Conservation (phyloP, 2,888 invertebrate species). For the Alloscopus bannaensis region DNA sequence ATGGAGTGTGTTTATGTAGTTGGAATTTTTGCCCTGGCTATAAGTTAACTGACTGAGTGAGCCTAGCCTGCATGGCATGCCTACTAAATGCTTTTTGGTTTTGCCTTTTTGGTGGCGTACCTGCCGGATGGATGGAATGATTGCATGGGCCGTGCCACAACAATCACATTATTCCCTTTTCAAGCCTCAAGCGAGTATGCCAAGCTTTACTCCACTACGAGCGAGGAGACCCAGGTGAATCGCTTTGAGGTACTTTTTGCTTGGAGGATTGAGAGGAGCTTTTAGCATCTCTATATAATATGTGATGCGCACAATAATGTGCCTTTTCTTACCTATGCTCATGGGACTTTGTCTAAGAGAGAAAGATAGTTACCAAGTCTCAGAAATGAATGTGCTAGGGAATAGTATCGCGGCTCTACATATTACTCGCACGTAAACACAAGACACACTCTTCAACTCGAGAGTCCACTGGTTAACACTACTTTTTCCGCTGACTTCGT, state of each 20-base stretch:
- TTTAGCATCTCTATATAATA: conserved; percentile 58
- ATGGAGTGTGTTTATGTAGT: conserved; percentile 25
- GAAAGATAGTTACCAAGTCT: conserved; percentile 44
- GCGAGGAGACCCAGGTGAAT: conserved; percentile 57
- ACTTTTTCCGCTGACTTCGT: conserved; percentile 3
- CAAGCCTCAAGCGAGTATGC: conserved; percentile 31
- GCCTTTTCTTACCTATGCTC: conserved; percentile 29
- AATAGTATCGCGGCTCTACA: too few species aligned
- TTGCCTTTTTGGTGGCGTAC: conserved; percentile 36
- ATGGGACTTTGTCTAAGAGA: conserved; percentile 52
- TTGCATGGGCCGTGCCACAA: conserved; percentile 51
- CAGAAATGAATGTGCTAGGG: too few species aligned
- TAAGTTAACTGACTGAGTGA: neutral
- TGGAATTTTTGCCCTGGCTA: conserved; percentile 35
- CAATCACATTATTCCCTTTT: conserved; percentile 45
- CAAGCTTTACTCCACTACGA: conserved; percentile 47
- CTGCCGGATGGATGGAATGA: conserved; percentile 48
- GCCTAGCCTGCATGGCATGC: conserved; percentile 34
- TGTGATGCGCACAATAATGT: conserved; percentile 25
- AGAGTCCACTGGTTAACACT: neutral
- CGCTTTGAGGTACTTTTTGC: conserved; percentile 60
- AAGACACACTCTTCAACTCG: neutral
- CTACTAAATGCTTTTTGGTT: conserved; percentile 24
- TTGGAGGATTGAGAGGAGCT: conserved; percentile 46
- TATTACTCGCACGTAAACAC: conserved; percentile 2